Percentiles rank a stretch among this genome's conserved stretches.
phyloP scores from a whole-genome alignment of 2,113 vertebrate species.

The Larimichthys polyactis region DNA sequence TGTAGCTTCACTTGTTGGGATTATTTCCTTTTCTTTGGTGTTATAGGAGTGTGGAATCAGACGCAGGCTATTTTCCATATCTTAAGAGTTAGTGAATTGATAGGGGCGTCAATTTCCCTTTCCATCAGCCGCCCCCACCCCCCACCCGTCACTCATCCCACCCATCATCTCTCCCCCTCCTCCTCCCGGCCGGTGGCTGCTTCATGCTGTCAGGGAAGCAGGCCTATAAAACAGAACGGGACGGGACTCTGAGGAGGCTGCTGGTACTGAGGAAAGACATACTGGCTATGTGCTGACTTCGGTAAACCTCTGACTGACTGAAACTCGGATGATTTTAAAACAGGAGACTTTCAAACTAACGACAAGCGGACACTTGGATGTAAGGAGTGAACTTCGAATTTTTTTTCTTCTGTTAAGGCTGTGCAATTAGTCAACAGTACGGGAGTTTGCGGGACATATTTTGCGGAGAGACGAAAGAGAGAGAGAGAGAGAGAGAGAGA shows the following conservation, averaged over 20 bases:
- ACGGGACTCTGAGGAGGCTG: conserved; percentile 72
- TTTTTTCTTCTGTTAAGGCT: not conserved
- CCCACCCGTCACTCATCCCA: conserved; percentile 44
- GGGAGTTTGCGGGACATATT: not conserved
- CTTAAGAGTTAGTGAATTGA: conserved; percentile 47
- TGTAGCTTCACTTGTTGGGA: not conserved
- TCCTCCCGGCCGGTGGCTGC: conserved; percentile 52
- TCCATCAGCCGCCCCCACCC: conserved; percentile 32
- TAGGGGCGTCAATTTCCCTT: conserved; percentile 56
- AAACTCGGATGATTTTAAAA: conserved; percentile 24
- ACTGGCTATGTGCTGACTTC: not conserved
- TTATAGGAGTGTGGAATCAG: conserved; percentile 14
- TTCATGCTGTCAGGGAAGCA: conserved; percentile 73
- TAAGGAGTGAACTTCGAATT: not conserved
- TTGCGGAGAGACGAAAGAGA: conserved; percentile 1
- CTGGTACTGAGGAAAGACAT: conserved; percentile 47
- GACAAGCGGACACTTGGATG: conserved; percentile 24
- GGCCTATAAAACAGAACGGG: conserved; percentile 82
- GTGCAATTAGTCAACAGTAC: not conserved
- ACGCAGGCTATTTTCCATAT: conserved; percentile 51
- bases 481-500: not conserved
- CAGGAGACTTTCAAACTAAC: not conserved
- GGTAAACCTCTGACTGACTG: conserved; percentile 13
- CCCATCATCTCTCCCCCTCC: conserved; percentile 42
- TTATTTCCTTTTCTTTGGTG: not conserved